Evolutionary conservation across 1,140 invertebrate species (phyloP), one percentile per base, ranked within the genome.

Genomic region (Pseudomyrmex sp.): DNA sequence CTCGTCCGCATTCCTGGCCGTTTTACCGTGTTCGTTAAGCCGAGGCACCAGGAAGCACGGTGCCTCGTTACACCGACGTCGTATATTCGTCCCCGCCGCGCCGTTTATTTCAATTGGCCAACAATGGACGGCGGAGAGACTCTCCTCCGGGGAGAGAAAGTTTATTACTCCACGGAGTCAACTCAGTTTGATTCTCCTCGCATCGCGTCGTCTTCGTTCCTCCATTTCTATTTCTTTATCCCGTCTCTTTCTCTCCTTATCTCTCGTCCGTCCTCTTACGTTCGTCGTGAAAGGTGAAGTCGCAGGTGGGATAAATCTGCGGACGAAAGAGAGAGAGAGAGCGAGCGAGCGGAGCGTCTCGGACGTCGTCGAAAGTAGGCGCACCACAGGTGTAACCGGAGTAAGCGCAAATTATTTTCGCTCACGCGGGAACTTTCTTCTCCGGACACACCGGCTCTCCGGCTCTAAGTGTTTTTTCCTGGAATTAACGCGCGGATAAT

Each of bases 1-100:
- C 46, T 83, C 65, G 89, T 90, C 83, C 75, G 90, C 89, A 92
- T 92, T 92, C 85, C 85, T 62, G 35, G n/a, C 26, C 85, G 77
- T 84, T 88, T 35, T 83, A 68, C 85, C 74, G 88, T 77, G 82
- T 87, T 88, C 82, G 85, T 88, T 88, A 87, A 84, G 63, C 54
- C 50, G 61, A 20, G n/a, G 68, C 85, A 87, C 74, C 82, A 88
- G 85, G 86, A 88, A 88, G 86, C 62, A 18, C 48, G 74, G 52
- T 61, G 76, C 35, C 85, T 88, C 85, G 86, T 88, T 88, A 88
- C 82, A 72, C 23, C 63, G 85, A 20, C 62, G 35, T 75, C 59
- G 79, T 86, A 59, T 86, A 86, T 73, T 86, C 86, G 73, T 88
- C 86, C 76, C 54, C n/a, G 18, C 35, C 63, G 50, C 58, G 85